phyloP scores from a whole-genome alignment of 1,140 invertebrate genomes.

The Thaumetopoea pityocampa region DNA sequence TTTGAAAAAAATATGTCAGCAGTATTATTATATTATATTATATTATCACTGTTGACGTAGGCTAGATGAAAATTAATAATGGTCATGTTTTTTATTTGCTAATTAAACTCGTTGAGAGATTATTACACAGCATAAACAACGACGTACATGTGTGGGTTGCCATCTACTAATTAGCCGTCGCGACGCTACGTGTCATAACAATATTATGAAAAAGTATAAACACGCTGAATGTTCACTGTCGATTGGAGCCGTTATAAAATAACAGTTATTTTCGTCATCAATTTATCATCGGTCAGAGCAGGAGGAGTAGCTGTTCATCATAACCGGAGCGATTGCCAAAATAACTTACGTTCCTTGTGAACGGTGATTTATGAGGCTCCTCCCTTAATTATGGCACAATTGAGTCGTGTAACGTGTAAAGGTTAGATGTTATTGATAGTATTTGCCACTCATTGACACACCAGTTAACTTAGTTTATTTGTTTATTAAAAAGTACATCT shows the following conservation, averaged over 20 bases:
- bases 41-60: no score
- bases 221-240: conserved; percentile 9
- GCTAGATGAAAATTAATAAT: no score
- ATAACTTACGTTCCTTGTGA: conserved; percentile 55
- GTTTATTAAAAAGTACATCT: no score
- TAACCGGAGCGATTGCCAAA: conserved; percentile 63
- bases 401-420: conserved; percentile 29
- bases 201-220: neutral
- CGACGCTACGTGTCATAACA: no score
- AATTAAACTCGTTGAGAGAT: no score
- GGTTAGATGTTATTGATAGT: conserved; percentile 41
- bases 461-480: no score
- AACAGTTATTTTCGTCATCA: conserved; percentile 57
- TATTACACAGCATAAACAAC: no score
- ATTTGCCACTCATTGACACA: conserved; percentile 23
- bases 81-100: no score
- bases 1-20: no score
- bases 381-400: conserved; percentile 52
- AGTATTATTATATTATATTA: no score
- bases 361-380: conserved; percentile 53
- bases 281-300: conserved; percentile 52
- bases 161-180: no score
- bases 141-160: no score
- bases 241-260: conserved; percentile 46
- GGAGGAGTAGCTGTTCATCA: conserved; percentile 58